These are phyloP conservation scores for Tethea ocularis DNA, from an alignment of 2,888 invertebrate genomes.

Conservation along the genomic window DNA sequence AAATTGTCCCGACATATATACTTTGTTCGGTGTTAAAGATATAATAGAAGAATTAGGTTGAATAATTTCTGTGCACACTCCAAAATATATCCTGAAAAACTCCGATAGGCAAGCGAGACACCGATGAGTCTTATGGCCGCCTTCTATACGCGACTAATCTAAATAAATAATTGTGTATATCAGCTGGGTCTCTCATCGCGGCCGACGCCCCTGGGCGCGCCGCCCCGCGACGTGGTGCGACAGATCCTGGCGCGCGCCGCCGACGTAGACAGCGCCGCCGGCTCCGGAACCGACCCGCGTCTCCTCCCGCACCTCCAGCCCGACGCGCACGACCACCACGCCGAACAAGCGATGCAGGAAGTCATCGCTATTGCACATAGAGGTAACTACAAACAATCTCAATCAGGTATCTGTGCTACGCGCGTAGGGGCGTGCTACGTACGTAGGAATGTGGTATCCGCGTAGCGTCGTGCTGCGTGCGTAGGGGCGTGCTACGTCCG, in stretches of 20 bases:
- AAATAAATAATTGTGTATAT: neutral
- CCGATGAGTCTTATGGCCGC: no score
- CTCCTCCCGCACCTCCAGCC: conserved; percentile 49
- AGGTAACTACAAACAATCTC: conserved; percentile 50
- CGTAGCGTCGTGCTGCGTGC: no score
- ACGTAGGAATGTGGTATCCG: no score
- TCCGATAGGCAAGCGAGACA: no score
- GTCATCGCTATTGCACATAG: conserved; percentile 79
- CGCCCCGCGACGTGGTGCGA: conserved; percentile 78
- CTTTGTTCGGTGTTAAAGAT: no score
- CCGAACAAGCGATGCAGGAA: conserved; percentile 70
- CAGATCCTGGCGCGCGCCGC: conserved; percentile 75
- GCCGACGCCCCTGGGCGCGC: conserved; percentile 75
- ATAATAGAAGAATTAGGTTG: no score
- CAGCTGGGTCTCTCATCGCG: conserved; percentile 75
- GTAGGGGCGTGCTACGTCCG: no score
- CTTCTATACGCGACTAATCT: neutral
- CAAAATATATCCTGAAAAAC: no score
- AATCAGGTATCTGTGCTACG: no score
- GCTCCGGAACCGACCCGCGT: conserved; percentile 23
- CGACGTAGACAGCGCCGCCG: conserved; percentile 59
- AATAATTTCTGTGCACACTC: no score
- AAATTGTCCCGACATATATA: no score
- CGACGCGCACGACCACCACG: conserved; percentile 16
- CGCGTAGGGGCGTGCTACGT: neutral